Percentiles rank a stretch among this genome's conserved stretches.
Evolutionary conservation across 2,113 vertebrate genomes (phyloP).

Genomic region (Sinocyclocheilus anophthalmus): DNA sequence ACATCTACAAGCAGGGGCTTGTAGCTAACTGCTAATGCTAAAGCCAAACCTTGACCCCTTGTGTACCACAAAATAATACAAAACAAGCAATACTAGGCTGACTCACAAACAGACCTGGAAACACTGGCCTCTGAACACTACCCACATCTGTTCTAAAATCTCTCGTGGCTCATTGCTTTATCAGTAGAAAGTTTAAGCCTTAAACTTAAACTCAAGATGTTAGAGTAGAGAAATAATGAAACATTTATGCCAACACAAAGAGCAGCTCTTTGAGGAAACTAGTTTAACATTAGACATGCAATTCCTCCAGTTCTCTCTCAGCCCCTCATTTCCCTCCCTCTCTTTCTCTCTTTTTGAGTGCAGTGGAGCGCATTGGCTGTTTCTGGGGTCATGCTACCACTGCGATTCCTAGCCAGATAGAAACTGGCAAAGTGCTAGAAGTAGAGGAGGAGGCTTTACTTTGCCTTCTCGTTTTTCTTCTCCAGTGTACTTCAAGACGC

Average conservation of each 20-base stretch:
- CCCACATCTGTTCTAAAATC: neutral
- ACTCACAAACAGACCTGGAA: neutral
- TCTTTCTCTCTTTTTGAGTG: neutral
- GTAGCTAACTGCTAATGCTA: neutral
- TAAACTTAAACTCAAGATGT: conserved; percentile 8
- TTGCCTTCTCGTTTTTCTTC: conserved; percentile 42
- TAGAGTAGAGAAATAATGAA: neutral
- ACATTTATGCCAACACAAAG: neutral
- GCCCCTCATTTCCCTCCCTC: neutral
- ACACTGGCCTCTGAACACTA: neutral
- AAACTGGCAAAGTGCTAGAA: conserved; percentile 56
- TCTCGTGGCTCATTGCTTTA: neutral
- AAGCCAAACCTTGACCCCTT: neutral
- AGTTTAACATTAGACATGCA: neutral
- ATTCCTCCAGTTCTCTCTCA: neutral
- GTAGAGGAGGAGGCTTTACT: conserved; percentile 57
- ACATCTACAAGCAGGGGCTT: neutral
- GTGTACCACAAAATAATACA: neutral
- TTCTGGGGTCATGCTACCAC: conserved; percentile 70
- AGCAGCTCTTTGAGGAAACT: neutral
- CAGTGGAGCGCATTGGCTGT: neutral
- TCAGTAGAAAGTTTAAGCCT: neutral
- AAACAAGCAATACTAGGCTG: neutral
- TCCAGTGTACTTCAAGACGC: conserved; percentile 57
- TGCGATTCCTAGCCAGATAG: conserved; percentile 69